Evolutionary conservation across 2,797 vertebrate species (phyloP).

Genomic region (Rhynchonycteris naso): DNA sequence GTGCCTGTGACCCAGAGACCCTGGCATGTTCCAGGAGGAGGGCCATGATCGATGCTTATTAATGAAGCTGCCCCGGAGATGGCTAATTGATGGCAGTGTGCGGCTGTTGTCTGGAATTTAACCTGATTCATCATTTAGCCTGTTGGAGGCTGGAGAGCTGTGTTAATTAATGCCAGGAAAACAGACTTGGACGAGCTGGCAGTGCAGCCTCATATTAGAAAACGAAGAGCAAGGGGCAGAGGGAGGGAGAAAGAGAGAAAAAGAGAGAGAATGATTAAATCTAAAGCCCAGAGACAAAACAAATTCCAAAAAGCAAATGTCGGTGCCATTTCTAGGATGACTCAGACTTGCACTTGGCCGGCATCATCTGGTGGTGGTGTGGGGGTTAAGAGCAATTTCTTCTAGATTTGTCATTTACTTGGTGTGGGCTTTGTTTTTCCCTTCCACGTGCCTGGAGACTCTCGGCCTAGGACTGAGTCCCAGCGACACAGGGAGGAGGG

Average conservation of each 20-base stretch:
- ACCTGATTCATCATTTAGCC: slow-evolving; percentile 89
- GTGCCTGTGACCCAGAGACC: slow-evolving; percentile 78
- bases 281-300: slow-evolving; percentile 83
- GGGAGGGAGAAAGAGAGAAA: not conserved
- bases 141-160: slow-evolving; percentile 82
- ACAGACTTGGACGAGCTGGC: slow-evolving; percentile 82
- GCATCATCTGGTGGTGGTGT: slow-evolving; percentile 53
- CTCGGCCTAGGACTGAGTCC: not conserved
- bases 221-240: slow-evolving; percentile 70
- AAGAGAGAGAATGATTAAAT: slow-evolving; percentile 82
- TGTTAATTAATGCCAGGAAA: slow-evolving; percentile 88
- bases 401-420: slow-evolving; percentile 71
- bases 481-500: not conserved
- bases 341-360: slow-evolving; percentile 80
- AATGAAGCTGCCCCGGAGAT: slow-evolving; percentile 87
- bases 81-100: slow-evolving; percentile 88
- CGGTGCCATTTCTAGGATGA: slow-evolving; percentile 84
- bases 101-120: slow-evolving; percentile 88
- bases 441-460: not conserved
- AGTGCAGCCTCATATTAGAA: slow-evolving; percentile 61
- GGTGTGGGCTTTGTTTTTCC: slow-evolving; percentile 60
- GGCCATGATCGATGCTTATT: slow-evolving; percentile 87
- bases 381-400: slow-evolving; percentile 75
- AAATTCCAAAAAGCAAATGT: slow-evolving; percentile 83
- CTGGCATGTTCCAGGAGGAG: slow-evolving; percentile 74